Conservation (phyloP, 2,888 invertebrate species). For the Calameuta pallipes region DNA sequence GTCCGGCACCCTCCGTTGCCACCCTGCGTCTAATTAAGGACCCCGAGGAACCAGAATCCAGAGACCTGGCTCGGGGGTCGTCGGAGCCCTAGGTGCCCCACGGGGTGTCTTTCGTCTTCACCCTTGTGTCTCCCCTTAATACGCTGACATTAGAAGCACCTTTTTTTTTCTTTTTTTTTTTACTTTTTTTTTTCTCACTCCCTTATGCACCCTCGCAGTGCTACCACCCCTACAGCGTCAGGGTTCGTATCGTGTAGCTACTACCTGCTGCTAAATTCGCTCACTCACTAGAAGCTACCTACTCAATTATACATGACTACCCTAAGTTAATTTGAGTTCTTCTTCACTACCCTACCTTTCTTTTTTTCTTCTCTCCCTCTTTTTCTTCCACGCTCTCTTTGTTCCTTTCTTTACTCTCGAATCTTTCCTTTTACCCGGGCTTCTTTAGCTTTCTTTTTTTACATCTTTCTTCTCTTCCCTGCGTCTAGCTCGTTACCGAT, state of each 20-base stretch:
- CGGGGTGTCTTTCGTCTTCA: neutral
- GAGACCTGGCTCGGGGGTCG: neutral
- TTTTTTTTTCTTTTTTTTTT: neutral
- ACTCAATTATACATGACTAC: slow-evolving; percentile 22
- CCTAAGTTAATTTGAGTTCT: neutral
- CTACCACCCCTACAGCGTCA: neutral
- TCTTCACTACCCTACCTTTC: neutral
- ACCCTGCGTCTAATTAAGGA: neutral
- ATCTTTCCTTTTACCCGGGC: neutral
- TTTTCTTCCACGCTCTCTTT: neutral
- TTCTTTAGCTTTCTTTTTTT: neutral
- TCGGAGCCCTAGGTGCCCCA: neutral
- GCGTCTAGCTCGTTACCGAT: neutral
- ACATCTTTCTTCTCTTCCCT: neutral
- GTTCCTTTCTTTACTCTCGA: neutral
- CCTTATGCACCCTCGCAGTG: neutral
- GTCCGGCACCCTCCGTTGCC: neutral
- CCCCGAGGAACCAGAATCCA: neutral
- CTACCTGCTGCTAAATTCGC: neutral
- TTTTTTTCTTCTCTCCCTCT: neutral
- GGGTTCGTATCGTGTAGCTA: neutral
- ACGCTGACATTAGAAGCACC: neutral
- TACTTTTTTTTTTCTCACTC: neutral
- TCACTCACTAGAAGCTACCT: neutral
- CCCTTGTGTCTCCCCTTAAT: neutral